Percentiles rank a stretch among this genome's conserved stretches.
These are phyloP conservation scores for Ditula angustiorana DNA, from an alignment of 2,888 invertebrate genomes.

Conservation along the genomic window DNA sequence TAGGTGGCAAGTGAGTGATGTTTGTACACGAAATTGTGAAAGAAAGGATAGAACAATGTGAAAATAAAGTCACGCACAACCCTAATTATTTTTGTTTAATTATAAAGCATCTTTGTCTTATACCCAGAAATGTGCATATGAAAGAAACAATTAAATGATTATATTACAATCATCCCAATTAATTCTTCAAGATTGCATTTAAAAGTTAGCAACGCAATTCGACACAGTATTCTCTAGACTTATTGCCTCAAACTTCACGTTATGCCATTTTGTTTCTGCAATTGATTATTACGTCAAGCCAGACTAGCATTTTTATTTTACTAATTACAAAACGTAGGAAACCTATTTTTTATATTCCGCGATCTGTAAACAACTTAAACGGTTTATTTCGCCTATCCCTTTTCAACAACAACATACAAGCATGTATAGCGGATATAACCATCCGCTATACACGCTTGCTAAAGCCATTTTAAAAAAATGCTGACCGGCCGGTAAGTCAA, in stretches of 20 bases:
- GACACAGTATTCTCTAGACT: not conserved
- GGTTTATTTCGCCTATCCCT: too few relatives aligned
- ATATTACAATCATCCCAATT: not conserved
- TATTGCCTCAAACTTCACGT: not conserved
- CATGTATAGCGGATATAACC: too few relatives aligned
- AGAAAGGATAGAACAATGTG: too few relatives aligned
- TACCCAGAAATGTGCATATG: not conserved
- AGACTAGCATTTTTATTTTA: constrained; percentile 9
- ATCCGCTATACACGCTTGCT: too few relatives aligned
- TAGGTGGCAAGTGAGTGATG: too few relatives aligned
- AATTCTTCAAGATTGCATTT: not conserved
- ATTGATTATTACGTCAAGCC: not conserved
- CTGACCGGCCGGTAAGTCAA: too few relatives aligned
- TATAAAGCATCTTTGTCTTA: not conserved
- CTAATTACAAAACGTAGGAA: constrained; percentile 7
- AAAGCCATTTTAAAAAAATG: too few relatives aligned
- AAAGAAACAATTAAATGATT: not conserved
- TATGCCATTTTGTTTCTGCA: not conserved
- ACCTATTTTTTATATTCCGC: too few relatives aligned
- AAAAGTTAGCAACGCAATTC: not conserved
- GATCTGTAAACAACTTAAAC: too few relatives aligned
- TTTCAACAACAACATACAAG: too few relatives aligned
- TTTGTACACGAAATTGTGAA: too few relatives aligned
- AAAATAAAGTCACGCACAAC: too few relatives aligned
- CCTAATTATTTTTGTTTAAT: not conserved